These are phyloP conservation scores for Ischnura elegans DNA, from an alignment of 2,888 invertebrate genomes.

Conservation along the genomic window DNA sequence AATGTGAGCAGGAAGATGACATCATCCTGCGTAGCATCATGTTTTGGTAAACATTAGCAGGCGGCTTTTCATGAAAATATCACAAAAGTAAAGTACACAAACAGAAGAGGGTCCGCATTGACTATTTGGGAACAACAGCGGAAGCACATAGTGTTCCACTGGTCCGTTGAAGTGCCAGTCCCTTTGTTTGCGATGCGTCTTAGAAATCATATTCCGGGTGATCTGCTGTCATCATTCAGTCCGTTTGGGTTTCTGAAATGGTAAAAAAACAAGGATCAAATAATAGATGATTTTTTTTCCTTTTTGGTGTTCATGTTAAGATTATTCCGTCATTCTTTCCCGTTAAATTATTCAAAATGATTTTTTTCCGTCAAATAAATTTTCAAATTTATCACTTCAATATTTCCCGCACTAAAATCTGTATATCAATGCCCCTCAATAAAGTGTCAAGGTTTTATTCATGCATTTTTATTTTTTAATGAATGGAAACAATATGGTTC, in stretches of 20 bases:
- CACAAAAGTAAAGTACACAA: background rate
- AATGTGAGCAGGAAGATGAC: background rate
- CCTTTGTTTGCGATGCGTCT: background rate
- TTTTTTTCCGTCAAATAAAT: too few relatives aligned
- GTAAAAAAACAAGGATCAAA: background rate
- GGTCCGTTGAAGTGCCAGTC: background rate
- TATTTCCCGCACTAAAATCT: too few relatives aligned
- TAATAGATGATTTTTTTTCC: background rate
- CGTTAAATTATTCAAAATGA: too few relatives aligned
- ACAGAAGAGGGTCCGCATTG: background rate
- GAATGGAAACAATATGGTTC: too few relatives aligned
- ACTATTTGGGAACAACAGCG: background rate
- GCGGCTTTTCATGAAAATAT: background rate
- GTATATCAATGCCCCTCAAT: too few relatives aligned
- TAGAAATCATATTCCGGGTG: background rate
- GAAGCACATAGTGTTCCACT: background rate
- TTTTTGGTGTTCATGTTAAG: background rate
- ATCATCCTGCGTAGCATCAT: background rate
- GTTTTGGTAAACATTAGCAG: background rate
- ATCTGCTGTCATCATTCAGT: background rate
- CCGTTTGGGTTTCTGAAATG: background rate
- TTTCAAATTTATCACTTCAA: too few relatives aligned
- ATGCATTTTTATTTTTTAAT: too few relatives aligned
- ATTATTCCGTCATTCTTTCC: too few relatives aligned
- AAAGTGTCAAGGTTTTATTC: too few relatives aligned